Evolutionary conservation across 2,888 invertebrate genomes (phyloP).

Genomic region (Volucella zonaria): DNA sequence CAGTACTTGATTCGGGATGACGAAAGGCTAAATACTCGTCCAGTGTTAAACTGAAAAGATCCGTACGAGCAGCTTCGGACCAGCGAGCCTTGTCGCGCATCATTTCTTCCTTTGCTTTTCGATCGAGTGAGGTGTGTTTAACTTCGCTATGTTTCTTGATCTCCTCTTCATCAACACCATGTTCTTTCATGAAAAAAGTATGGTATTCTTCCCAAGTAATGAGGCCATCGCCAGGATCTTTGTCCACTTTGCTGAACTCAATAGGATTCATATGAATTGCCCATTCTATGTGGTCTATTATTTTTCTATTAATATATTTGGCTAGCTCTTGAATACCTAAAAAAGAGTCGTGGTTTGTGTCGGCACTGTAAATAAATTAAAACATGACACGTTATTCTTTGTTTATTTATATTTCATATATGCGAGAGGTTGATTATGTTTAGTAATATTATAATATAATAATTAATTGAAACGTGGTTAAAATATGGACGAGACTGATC

Average conservation of each 20-base stretch:
- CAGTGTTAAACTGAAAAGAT: constrained; percentile 88
- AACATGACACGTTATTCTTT: background rate
- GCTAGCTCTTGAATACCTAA: constrained; percentile 86
- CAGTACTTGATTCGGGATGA: constrained; percentile 91
- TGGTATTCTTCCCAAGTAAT: constrained; percentile 93
- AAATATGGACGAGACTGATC: too few species aligned
- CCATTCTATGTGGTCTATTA: constrained; percentile 87
- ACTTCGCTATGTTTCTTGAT: constrained; percentile 86
- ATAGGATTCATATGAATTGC: constrained; percentile 87
- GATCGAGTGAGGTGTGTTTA: constrained; percentile 86
- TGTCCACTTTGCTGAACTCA: constrained; percentile 87
- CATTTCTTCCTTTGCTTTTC: constrained; percentile 88
- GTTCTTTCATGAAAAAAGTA: constrained; percentile 87
- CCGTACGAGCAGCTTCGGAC: constrained; percentile 89
- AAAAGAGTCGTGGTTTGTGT: constrained; percentile 84
- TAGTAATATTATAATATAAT: too few species aligned
- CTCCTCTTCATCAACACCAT: constrained; percentile 87
- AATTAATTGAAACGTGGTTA: too few species aligned
- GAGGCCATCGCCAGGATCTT: constrained; percentile 85
- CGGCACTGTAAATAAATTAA: constrained; percentile 83
- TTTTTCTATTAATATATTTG: constrained; percentile 87
- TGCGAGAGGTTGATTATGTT: too few species aligned
- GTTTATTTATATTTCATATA: too few species aligned
- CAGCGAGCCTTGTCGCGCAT: constrained; percentile 90
- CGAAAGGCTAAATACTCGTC: constrained; percentile 91